Base-by-base conservation (phyloP, 1,140 invertebrate species). In the Mercenaria mercenaria region DNA sequence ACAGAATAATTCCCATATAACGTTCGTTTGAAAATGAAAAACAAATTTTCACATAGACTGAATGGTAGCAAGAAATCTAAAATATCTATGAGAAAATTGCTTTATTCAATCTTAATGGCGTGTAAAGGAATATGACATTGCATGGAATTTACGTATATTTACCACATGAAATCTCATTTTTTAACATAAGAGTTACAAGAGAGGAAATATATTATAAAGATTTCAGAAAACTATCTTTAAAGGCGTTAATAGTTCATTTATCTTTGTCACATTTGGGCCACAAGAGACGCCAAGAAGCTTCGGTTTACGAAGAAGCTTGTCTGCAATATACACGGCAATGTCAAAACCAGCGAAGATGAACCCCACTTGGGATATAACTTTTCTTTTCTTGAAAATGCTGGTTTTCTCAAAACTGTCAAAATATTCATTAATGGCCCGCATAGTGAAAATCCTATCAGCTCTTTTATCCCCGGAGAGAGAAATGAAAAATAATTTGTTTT, bases 371-470 rank as follows among this genome's bases (percentile, higher is more conserved):
- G 76, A 79, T 20, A 79, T 32, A 79, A 37, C 43, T 52, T 79
- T 79, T 50, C 32, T 52, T 79, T 50, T 32, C 76, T 79, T 56
- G 50, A 79, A 79, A 79, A 37, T 74, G n/a, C 50, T 85, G 69
- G n/a, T 74, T 80, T 88, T 74, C 37, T 88, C 76, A 88, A 88
- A 64, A 47, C 86, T 81, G 86, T 88, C 86, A 88, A 81, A 88
- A 80, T 88, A 88, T 88, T 88, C 86, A 88, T 88, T 88, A 88
- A 56, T 41, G 34, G 86, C 76, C 85, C 74, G 77, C 41, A 88
- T 88, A 26, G 61, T 84, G 82, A 84, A 84, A 84, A 84, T 84
- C 43, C 59, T 47, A 67, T 84, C 82, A 72, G 26, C 59, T 52
- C 18, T 52, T 37, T 32, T 23, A 26, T 32, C 37, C 82, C 61